These are phyloP conservation scores for Pseudomugil tenellus DNA, from an alignment of 2,797 vertebrate species.

Conservation along the genomic window DNA sequence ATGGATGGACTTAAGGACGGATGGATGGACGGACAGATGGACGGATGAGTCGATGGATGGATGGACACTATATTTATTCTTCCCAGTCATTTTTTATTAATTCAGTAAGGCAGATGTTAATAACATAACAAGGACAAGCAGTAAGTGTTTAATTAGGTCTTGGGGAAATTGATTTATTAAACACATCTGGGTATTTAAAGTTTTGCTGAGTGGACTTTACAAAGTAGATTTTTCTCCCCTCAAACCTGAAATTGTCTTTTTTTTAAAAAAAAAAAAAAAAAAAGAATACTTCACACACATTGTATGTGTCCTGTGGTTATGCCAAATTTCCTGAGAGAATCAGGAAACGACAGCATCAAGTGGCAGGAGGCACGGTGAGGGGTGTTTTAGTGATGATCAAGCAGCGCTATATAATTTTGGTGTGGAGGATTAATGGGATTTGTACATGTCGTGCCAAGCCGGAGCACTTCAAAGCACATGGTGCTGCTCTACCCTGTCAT, in stretches of 20 bases:
- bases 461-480: constrained; percentile 52
- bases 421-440: constrained; percentile 65
- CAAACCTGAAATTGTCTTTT: constrained; percentile 25
- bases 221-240: constrained; percentile 18
- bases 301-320: constrained; percentile 34
- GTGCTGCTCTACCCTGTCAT: constrained; percentile 26
- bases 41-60: constrained; percentile 33
- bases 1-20: too few species aligned
- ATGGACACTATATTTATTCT: constrained; percentile 42
- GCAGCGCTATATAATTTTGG: constrained; percentile 44
- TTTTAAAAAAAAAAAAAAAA: constrained; percentile 27
- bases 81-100: constrained; percentile 54
- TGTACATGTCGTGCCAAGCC: constrained; percentile 52
- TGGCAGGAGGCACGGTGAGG: constrained; percentile 32
- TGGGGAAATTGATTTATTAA: constrained; percentile 73
- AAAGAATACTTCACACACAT: constrained; percentile 11
- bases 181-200: constrained; percentile 76
- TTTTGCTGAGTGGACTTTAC: constrained; percentile 51
- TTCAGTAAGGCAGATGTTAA: constrained; percentile 77
- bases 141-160: constrained; percentile 77
- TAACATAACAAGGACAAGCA: constrained; percentile 66
- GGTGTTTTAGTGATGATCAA: constrained; percentile 49
- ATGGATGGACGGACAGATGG: too few species aligned
- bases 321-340: constrained; percentile 38
- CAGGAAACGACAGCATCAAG: constrained; percentile 35